Evolutionary conservation across 1,140 invertebrate genomes (phyloP), one percentile per base, ranked within the genome.

Genomic region (Saccostrea echinata): DNA sequence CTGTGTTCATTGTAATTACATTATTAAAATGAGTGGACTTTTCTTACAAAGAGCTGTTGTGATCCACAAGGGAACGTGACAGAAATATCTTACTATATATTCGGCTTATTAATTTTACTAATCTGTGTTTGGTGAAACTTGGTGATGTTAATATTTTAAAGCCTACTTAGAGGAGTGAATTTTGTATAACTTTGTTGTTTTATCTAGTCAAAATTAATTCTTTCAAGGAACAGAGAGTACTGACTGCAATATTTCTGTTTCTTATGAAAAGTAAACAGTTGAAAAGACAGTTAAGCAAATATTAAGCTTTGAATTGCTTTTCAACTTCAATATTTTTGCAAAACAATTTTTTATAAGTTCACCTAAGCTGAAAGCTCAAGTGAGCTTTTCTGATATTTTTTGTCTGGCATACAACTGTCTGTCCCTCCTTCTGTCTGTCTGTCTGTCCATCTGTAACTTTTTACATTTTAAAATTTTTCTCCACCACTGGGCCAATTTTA

Each of bases 171-270:
- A 76, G 68, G 24, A 27, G 30, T 76, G 68, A 30, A 2, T 76
- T 76, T 35, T 30, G 27, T 30, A 30, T 16, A 76, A 27, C 24
- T 76, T 33, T 30, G 43, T 43, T 43, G 6, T 76, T 13, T 76
- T 76, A 76, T 76, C 68, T 76, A 76, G 68, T 76, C 68, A 76
- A 76, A 76, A 33, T 27, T 30, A 76, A 76, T 30, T 71, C 24
- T 71, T 71, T 71, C 27, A 27, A 30, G 27, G 68, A 33, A 71
- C 68, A 71, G 68, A 30, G 27, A n/a, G 68, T 76, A 35, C 27
- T 12, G 16, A 76, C 68, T 30, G 68, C 68, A 76, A 30, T 76
- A 30, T 30, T 30, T 33, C 24, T 27, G 68, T 61, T 18, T 21
- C 55, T 61, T 21, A 21, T 21, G 55, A n/a, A 21, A 61, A 18